Conservation (phyloP, 2,113 vertebrate species). For the Sylvilagus bachmani region DNA sequence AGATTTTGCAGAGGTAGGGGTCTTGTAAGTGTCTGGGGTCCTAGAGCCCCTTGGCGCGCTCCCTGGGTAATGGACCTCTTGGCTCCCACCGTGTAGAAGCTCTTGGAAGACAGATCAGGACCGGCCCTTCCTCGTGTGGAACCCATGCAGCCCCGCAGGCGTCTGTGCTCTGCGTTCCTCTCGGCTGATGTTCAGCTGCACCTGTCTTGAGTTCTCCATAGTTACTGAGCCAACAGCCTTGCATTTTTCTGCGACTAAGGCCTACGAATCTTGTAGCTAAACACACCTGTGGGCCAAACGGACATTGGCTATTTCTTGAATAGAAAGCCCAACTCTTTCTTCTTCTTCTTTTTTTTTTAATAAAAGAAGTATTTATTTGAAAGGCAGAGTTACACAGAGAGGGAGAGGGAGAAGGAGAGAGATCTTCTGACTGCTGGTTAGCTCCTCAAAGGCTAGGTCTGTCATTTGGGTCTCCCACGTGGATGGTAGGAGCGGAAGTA, state of each 20-base stretch:
- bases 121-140: not conserved
- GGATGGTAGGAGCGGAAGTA: too few relatives aligned
- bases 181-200: not conserved
- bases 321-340: not conserved
- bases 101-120: not conserved
- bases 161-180: not conserved
- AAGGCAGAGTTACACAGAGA: too few relatives aligned
- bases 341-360: too few relatives aligned
- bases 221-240: not conserved
- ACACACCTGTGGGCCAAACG: not conserved
- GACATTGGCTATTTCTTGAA: constrained; percentile 16
- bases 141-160: not conserved
- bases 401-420: too few relatives aligned
- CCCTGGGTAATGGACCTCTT: not conserved
- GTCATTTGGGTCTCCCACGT: too few relatives aligned
- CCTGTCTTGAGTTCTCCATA: constrained; percentile 21
- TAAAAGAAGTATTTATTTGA: too few relatives aligned
- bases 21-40: not conserved
- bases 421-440: too few relatives aligned
- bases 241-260: constrained; percentile 20
- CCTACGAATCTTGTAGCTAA: not conserved
- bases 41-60: not conserved
- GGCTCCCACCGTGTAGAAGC: not conserved
- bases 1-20: not conserved
- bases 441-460: too few relatives aligned